Evolutionary conservation across 64 coral and sea anemone genomes (phyloP), one percentile per base, ranked within the genome.

Genomic region (Stichodactyla mertensii): DNA sequence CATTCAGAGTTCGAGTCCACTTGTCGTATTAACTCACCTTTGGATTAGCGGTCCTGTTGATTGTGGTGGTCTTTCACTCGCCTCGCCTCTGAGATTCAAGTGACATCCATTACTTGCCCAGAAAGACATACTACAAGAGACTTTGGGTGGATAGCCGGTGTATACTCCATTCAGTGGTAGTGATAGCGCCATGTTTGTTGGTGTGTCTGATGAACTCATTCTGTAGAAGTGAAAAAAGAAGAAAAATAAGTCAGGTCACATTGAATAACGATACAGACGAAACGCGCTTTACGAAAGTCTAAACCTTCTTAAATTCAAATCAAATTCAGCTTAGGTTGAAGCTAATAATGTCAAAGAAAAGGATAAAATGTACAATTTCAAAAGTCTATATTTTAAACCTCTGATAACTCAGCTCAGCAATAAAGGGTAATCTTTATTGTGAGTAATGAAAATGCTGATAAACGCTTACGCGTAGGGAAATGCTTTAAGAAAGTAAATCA

Each of bases 141-240:
- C 78, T 31, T 81, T 81, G 1, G 78, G 51, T 53, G 78, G 53
- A 81, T 81, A 81, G 15, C 51, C 53, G 6, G 78, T 13, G 51
- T 81, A 81, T 5, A 81, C 78, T 6, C 78, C 78, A 81, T 28
- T 55, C 0, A 81, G 7, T 81, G 78, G 78, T 5, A 81, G 20
- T 28, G 78, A 81, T 0, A 81, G 78, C 14, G 78, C 51, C 51
- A 81, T 81, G 51, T 28, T 81, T 0, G 78, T 0, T 55, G 52
- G 78, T 22, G 69, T 5, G n/a, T 81, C 78, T 53, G 78, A 81
- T 52, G 78, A 81, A 54, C 53, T 81, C 78, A 81, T 81, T 52
- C 45, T 81, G 14, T 7, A 81, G 18, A 52, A 20, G 26, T 16
- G 14, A 53, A 54, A 20, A 53, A 20, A 53, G 13, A 18, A 3